These are phyloP conservation scores for Bacillus rossius DNA, from an alignment of 1,140 invertebrate species.

Conservation along the genomic window DNA sequence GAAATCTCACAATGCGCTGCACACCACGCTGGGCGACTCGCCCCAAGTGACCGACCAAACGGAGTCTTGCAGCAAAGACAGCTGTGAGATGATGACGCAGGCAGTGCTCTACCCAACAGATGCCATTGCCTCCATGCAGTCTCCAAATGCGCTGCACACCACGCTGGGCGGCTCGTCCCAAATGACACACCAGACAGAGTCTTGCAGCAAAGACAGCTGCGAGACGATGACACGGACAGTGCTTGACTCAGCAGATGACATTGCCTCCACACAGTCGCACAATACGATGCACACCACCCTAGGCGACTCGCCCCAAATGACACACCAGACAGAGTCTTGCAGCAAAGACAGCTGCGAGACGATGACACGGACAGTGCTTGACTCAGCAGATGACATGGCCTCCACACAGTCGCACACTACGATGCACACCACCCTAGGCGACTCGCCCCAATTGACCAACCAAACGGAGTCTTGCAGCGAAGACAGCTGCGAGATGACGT, in stretches of 20 bases:
- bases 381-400: neutral
- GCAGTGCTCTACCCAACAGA: neutral
- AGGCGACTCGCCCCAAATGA: constrained; percentile 16
- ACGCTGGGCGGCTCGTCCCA: constrained; percentile 14
- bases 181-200: neutral
- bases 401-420: neutral
- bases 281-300: neutral
- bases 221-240: neutral
- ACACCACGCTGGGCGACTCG: neutral
- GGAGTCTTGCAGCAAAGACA: neutral
- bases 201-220: neutral
- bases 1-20: constrained; percentile 1
- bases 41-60: neutral
- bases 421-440: constrained; percentile 6
- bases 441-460: constrained; percentile 2
- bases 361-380: neutral
- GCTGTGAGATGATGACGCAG: neutral
- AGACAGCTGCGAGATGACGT: neutral
- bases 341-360: neutral
- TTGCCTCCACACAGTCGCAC: neutral
- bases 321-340: neutral
- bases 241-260: neutral
- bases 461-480: neutral
- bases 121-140: neutral
- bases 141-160: neutral